Base-by-base conservation (phyloP, 2,888 invertebrate genomes). In the Neocrepidodera transversa region DNA sequence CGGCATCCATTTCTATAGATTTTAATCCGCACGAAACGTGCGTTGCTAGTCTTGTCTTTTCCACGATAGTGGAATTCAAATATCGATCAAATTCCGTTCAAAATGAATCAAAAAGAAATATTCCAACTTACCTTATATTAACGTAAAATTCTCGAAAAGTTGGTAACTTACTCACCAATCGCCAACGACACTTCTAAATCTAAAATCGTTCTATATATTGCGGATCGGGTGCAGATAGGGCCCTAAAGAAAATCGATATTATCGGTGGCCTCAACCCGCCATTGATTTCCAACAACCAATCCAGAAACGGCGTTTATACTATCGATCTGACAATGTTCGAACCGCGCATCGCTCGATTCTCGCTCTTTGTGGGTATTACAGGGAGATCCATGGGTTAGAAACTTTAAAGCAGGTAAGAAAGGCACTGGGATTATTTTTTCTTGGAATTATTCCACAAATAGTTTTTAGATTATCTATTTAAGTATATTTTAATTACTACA, bases 231-330 rank as follows among this genome's bases (percentile, higher is more conserved):
- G 51, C 16, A 20, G 32, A 17, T 20, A 40, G 30, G 42, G 14
- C 42, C 47, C 45, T 48, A 55, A 36, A 47, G 60, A 86, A 87
- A 87, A 88, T 88, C 88, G 87, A 88, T 88, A 84, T 82, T 85
- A 84, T 84, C 84, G 83, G 83, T 81, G 82, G 82, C 81, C 81
- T 40, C 35, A 59, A 81, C 82, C n/a, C 82, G 79, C 84, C 87
- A 88, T 88, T 87, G 87, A 87, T 86, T 85, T 82, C 82, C 81
- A 79, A 79, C 82, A 81, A 83, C 84, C 85, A 84, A 87, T 87
- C 86, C 85, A 86, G 86, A 84, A 84, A 85, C 86, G 85, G 85
- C 87, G 85, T 88, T 87, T 88, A 88, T 88, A 87, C 84, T 85
- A 88, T 88, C 87, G 88, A 89, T 86, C 83, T 82, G 78, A 76